These are phyloP conservation scores for Aphidoletes aphidimyza DNA, from an alignment of 2,888 invertebrate species.

Conservation along the genomic window DNA sequence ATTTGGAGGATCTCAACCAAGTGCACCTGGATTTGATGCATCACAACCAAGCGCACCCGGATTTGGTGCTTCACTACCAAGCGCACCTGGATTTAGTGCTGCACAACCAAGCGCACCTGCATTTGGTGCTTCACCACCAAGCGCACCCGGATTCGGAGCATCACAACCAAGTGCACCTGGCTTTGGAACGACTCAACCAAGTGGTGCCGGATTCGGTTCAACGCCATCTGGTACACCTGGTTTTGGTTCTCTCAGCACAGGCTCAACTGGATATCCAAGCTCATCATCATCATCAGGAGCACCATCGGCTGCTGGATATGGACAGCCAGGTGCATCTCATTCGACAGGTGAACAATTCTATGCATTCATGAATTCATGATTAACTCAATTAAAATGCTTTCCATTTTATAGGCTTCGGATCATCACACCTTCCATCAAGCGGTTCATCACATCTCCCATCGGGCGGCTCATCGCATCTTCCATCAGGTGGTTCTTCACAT, in stretches of 20 bases:
- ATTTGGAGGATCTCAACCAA: slow-evolving; percentile 58
- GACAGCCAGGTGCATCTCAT: slow-evolving; percentile 61
- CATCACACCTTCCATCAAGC: slow-evolving; percentile 57
- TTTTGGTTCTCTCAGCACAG: not conserved
- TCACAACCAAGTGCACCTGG: slow-evolving; percentile 58
- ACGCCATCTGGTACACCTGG: too few species aligned
- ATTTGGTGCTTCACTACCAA: slow-evolving; percentile 58
- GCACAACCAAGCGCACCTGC: too few species aligned
- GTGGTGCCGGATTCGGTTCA: too few species aligned
- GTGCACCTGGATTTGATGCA: not conserved
- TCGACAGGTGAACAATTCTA: not conserved
- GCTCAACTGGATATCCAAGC: not conserved
- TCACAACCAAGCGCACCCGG: slow-evolving; percentile 56
- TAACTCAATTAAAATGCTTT: slow-evolving; percentile 55
- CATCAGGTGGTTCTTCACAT: slow-evolving; percentile 56
- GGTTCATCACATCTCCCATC: slow-evolving; percentile 54
- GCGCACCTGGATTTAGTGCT: slow-evolving; percentile 57
- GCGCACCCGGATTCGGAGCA: too few species aligned
- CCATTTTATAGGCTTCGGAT: slow-evolving; percentile 58
- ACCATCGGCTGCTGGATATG: slow-evolving; percentile 59
- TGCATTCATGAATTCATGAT: not conserved
- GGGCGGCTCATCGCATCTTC: slow-evolving; percentile 57
- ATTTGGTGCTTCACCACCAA: too few species aligned
- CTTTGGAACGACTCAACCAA: not conserved
- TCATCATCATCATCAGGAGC: slow-evolving; percentile 57